Evolutionary conservation across 1,140 invertebrate species (phyloP), one percentile per base, ranked within the genome.

Genomic region (Luehdorfia chinensis): DNA sequence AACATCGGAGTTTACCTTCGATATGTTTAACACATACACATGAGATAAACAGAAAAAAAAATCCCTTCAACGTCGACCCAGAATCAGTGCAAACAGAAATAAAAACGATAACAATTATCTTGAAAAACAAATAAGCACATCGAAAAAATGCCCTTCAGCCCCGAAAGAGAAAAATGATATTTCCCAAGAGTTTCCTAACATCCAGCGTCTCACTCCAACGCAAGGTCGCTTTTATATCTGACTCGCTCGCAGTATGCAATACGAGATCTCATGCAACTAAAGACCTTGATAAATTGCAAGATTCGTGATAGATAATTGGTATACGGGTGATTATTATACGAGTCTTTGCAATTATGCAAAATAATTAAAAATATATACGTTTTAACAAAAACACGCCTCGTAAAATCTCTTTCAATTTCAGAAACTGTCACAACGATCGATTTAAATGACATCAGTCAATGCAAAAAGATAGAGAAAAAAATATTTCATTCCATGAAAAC

Each of bases 241-340:
- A 74, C 81, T 65, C 67, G 48, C 67, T 85, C 79, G 52, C 75
- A 70, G 64, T 76, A 73, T 83, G 81, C 78, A 83, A 80, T 64
- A 69, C 60, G 56, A 70, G 66, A 85, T 83, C 76, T 84, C 81
- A 78, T 85, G 78, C 81, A 84, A 79, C 71, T 68, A 65, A 31
- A 70, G 75, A 81, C 81, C 81, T 85, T 85, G 81, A 74, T 81
- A 74, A 68, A 75, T 68, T 79, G 77, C 77, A 76, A 76, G 76
- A 83, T 85, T 85, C 77, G 81, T 77, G 75, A 72, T 83, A 85
- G 81, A 79, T 80, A 84, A 84, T 77, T 77, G 67, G 62, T 78
- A 77, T 83, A 74, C 75, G 73, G 75, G 77, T 75, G 50, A 68
- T 66, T 76, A 72, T 66, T 66, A 78, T 79, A 70, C 69, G 61